phyloP scores from a whole-genome alignment of 2,888 invertebrate species.

The Leptogaster cylindrica region DNA sequence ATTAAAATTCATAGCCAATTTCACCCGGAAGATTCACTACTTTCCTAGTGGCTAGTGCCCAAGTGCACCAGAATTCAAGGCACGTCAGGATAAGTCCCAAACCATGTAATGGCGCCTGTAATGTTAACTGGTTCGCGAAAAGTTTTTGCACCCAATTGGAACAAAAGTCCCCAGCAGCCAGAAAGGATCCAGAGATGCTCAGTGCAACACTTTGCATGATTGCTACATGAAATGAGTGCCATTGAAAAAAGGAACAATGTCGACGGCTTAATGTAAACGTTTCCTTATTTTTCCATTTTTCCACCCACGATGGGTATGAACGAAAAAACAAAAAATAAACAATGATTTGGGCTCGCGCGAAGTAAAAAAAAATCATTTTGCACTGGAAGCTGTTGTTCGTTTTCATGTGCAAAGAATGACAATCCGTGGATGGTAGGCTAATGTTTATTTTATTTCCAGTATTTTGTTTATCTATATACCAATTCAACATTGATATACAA shows the following conservation, averaged over 20 bases:
- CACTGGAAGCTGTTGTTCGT: not conserved
- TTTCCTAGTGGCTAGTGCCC: not conserved
- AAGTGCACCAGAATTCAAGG: not conserved
- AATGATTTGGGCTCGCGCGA: too few species aligned
- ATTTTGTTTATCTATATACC: not conserved
- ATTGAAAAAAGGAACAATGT: not conserved
- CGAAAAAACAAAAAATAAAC: too few species aligned
- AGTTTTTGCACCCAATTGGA: constrained; percentile 5
- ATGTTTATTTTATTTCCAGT: constrained; percentile 15
- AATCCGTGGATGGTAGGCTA: not conserved
- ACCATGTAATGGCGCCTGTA: not conserved
- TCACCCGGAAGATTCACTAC: not conserved
- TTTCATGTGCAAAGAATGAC: constrained; percentile 14
- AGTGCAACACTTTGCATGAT: constrained; percentile 22
- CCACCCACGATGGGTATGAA: too few species aligned
- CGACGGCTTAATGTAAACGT: not conserved
- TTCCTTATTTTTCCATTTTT: not conserved
- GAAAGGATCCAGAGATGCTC: not conserved
- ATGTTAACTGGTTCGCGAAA: constrained; percentile 16
- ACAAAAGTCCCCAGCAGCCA: not conserved
- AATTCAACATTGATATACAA: not conserved
- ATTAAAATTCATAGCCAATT: constrained; percentile 16
- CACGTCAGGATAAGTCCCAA: not conserved
- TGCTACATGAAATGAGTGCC: constrained; percentile 19
- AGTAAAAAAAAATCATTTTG: too few species aligned